Percentiles rank a stretch among this genome's conserved stretches.
phyloP scores from a whole-genome alignment of 2,797 vertebrate genomes.

The Knipowitschia caucasica region DNA sequence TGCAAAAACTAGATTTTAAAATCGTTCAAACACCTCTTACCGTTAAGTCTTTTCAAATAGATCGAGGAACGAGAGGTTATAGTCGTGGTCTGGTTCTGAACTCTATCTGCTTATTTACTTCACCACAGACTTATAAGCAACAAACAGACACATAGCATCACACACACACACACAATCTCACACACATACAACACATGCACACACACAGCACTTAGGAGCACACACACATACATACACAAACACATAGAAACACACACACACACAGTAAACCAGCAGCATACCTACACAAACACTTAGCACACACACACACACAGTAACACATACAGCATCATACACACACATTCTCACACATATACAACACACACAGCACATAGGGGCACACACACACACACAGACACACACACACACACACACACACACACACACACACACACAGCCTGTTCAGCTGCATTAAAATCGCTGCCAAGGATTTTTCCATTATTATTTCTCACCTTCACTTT shows the following conservation, averaged over 20 bases:
- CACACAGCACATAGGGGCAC: slow-evolving; percentile 11
- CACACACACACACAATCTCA: slow-evolving; percentile 3
- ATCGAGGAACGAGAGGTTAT: too few species aligned
- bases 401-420: too few species aligned
- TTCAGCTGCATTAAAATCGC: slow-evolving; percentile 32
- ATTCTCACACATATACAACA: not conserved
- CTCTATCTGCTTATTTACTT: slow-evolving; percentile 40
- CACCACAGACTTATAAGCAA: slow-evolving; percentile 23
- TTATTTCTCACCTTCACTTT: slow-evolving; percentile 54
- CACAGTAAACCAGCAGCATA: too few species aligned
- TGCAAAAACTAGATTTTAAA: too few species aligned
- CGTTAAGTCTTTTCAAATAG: too few species aligned
- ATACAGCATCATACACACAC: slow-evolving; percentile 4
- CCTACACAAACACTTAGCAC: too few species aligned
- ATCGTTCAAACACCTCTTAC: too few species aligned
- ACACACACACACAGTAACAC: too few species aligned
- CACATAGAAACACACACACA: slow-evolving; percentile 12
- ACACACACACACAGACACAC: too few species aligned
- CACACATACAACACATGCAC: slow-evolving; percentile 6
- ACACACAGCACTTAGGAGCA: too few species aligned
- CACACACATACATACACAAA: slow-evolving; percentile 2
- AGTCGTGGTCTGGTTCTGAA: not conserved
- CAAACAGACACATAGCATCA: slow-evolving; percentile 17
- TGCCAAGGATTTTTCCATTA: slow-evolving; percentile 37
- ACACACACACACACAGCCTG: slow-evolving; percentile 17